Percentiles rank a stretch among this genome's conserved stretches.
Evolutionary conservation across 2,113 vertebrate species (phyloP).

Genomic region (Istiophorus platypterus): DNA sequence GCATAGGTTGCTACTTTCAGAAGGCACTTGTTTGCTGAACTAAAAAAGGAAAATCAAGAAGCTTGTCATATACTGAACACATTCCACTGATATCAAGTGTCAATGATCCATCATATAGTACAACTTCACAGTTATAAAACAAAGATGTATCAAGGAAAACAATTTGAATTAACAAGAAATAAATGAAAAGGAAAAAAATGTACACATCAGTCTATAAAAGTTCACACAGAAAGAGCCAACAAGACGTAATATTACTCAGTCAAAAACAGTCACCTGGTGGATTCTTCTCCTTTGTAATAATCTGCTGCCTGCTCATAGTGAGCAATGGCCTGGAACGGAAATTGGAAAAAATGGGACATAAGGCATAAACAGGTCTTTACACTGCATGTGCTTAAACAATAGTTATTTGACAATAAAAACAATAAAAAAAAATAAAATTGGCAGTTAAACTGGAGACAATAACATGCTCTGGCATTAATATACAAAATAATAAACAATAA

Average conservation of each 20-base stretch:
- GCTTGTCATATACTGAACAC: neutral
- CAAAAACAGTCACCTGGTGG: conserved; percentile 86
- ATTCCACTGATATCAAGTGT: neutral
- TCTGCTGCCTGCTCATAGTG: conserved; percentile 95
- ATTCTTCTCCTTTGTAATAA: conserved; percentile 96
- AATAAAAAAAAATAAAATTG: neutral
- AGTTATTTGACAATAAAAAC: neutral
- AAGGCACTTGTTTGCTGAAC: conserved; percentile 96
- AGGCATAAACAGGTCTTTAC: neutral
- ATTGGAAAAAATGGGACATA: neutral
- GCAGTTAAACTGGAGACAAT: neutral
- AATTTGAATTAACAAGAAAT: neutral
- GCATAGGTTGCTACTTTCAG: conserved; percentile 94
- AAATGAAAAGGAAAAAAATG: neutral
- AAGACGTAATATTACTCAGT: neutral
- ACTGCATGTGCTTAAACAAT: neutral
- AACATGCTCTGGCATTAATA: neutral
- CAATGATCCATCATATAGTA: neutral
- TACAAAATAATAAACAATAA: neutral
- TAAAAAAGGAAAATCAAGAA: conserved; percentile 57
- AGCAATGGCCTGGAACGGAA: conserved; percentile 86
- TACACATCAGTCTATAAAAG: neutral
- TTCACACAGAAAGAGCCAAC: neutral
- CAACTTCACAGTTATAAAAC: neutral
- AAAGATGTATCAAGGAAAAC: neutral